Base-by-base conservation (phyloP, 2,113 vertebrate genomes). In the Casuarius casuarius region DNA sequence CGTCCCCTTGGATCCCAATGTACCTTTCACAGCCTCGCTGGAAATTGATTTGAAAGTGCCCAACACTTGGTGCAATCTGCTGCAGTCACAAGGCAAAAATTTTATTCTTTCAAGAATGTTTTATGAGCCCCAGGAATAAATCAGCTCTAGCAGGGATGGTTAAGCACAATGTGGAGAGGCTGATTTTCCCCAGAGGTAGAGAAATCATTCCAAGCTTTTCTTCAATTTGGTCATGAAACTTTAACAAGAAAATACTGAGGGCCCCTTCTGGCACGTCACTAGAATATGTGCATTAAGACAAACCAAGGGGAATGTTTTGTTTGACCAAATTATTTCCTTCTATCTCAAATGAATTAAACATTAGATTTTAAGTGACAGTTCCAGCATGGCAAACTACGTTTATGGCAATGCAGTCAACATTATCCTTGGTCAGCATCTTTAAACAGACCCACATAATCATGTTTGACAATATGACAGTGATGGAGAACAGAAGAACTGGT, bases 11-110 rank as follows among this genome's bases (percentile, higher is more conserved):
- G 78, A 96, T 94, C 62, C 70, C 62, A 88, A 95, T 87, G 88
- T 88, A 94, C 95, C 84, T 95, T 91, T 91, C 71, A 94, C 87
- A 72, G 84, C 78, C 90, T 95, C 92, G 87, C 79, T 97, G 91
- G 93, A 97, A 97, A 97, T 90, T 86, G 87, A 85, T 97, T 92
- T 93, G 85, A 93, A 95, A 97, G 89, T 73, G 72, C 83, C 62
- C 38, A 0, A 88, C 42, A 26, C 77, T 94, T 89, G 56, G 61
- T 96, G 89, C 87, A 95, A 94, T 95, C 94, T 92, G 92, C 84
- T 96, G 81, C 73, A 95, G 92, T 81, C 61, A 63, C 72, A 93
- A 92, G 83, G 90, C 81, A 95, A 96, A 95, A 82, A 84, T 89
- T 95, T 90, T 90, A 76, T 77, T 94, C 87, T 94, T 95, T 96